phyloP scores from a whole-genome alignment of 2,888 invertebrate genomes.

The Trichacis sp. region DNA sequence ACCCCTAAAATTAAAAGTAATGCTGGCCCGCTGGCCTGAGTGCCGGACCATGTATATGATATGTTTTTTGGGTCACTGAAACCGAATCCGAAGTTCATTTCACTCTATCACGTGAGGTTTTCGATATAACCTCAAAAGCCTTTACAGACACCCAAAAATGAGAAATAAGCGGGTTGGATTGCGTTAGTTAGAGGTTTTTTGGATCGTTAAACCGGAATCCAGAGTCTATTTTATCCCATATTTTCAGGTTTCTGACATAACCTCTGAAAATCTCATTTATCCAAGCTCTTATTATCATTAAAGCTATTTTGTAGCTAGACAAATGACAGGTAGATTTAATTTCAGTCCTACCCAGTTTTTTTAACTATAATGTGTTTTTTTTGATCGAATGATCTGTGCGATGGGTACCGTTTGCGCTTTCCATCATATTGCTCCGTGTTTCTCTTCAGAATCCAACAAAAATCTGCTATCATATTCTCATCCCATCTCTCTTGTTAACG shows the following conservation, averaged over 20 bases:
- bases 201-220: constrained; percentile 8
- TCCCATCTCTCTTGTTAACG: constrained; percentile 13
- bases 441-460: constrained; percentile 19
- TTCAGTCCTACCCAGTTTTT: too few relatives aligned
- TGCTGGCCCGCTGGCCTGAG: neutral
- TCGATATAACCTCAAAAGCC: constrained; percentile 5
- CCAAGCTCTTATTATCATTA: too few relatives aligned
- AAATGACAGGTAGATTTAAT: too few relatives aligned
- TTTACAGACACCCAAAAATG: too few relatives aligned
- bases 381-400: constrained; percentile 9
- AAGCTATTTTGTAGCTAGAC: too few relatives aligned
- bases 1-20: too few relatives aligned
- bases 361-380: neutral
- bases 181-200: neutral
- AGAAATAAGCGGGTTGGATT: too few relatives aligned
- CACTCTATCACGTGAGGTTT: constrained; percentile 3
- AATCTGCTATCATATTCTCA: constrained; percentile 14
- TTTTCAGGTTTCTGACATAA: constrained; percentile 4
- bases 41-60: constrained; percentile 3
- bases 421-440: neutral
- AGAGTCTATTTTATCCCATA: constrained; percentile 6
- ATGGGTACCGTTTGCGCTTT: constrained; percentile 5
- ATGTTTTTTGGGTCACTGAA: constrained; percentile 4
- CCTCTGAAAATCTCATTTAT: constrained; percentile 1
- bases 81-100: constrained; percentile 2